Evolutionary conservation across 1,140 invertebrate genomes (phyloP).

Genomic region (Goniozus legneri): DNA sequence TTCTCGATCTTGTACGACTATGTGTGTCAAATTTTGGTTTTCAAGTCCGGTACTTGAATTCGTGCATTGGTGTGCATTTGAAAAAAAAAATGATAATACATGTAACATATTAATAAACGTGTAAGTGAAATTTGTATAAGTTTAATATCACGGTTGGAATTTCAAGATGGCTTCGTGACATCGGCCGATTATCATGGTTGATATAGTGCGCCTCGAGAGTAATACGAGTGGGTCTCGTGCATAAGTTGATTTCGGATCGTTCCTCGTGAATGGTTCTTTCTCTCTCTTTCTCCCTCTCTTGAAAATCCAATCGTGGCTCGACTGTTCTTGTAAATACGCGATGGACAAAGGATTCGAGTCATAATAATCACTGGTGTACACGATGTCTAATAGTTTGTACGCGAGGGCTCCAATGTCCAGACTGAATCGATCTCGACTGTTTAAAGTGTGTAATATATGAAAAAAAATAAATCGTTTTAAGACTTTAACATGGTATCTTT

Average conservation of each 20-base stretch:
- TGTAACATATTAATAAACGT: slow-evolving; percentile 26
- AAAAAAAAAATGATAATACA: slow-evolving; percentile 11
- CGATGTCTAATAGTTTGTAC: too few relatives aligned
- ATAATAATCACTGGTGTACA: too few relatives aligned
- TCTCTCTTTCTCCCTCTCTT: too few relatives aligned
- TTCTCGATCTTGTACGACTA: slow-evolving; percentile 5
- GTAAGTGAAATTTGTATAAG: slow-evolving; percentile 18
- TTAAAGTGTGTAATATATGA: slow-evolving; percentile 50
- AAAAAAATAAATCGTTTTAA: slow-evolving; percentile 34
- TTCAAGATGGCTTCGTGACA: too few relatives aligned
- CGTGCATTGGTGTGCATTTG: slow-evolving; percentile 4
- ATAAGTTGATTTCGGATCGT: too few relatives aligned
- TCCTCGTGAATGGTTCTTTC: too few relatives aligned
- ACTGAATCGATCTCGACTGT: slow-evolving; percentile 39
- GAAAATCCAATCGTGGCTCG: too few relatives aligned
- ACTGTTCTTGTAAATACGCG: slow-evolving; percentile 28
- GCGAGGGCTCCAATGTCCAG: too few relatives aligned
- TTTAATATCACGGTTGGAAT: slow-evolving; percentile 18
- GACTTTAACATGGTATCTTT: slow-evolving; percentile 20
- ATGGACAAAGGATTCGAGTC: too few relatives aligned
- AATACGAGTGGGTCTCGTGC: too few relatives aligned
- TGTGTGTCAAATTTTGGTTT: not conserved
- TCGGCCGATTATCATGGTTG: too few relatives aligned
- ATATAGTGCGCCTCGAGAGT: too few relatives aligned
- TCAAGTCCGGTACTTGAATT: slow-evolving; percentile 7